Conservation (phyloP, 2,797 vertebrate genomes). For the Phoxinus dragarum region DNA sequence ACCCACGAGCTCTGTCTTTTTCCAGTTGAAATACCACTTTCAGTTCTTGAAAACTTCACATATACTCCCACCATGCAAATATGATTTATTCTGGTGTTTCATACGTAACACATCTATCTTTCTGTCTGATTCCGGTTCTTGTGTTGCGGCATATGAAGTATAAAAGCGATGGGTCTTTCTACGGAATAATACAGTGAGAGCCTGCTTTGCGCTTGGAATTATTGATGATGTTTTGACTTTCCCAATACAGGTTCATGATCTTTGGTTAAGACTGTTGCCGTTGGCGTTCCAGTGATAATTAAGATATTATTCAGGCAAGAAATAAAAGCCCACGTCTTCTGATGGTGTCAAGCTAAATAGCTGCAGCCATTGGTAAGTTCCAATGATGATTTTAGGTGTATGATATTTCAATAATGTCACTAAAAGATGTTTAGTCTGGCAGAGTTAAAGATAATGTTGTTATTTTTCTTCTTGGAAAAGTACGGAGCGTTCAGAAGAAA, state of each 20-base stretch:
- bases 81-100: constrained; percentile 33
- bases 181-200: constrained; percentile 25
- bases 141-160: constrained; percentile 9
- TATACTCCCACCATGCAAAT: constrained; percentile 41
- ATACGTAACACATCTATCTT: constrained; percentile 37
- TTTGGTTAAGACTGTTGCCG: not conserved
- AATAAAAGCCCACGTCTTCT: not conserved
- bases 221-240: constrained; percentile 42
- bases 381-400: not conserved
- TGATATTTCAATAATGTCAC: not conserved
- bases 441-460: not conserved
- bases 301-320: not conserved
- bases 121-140: constrained; percentile 30
- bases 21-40: constrained; percentile 28
- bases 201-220: constrained; percentile 45
- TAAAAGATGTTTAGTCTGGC: constrained; percentile 1
- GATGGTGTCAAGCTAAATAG: not conserved
- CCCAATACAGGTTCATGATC: constrained; percentile 10
- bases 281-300: not conserved
- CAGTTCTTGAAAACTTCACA: constrained; percentile 22
- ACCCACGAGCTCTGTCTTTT: constrained; percentile 25
- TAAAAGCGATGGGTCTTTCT: constrained; percentile 25
- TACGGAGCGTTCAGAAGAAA: not conserved
- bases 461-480: not conserved
- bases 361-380: not conserved